phyloP scores from a whole-genome alignment of 2,888 invertebrate species.

The Drosophila parthenogenetica region DNA sequence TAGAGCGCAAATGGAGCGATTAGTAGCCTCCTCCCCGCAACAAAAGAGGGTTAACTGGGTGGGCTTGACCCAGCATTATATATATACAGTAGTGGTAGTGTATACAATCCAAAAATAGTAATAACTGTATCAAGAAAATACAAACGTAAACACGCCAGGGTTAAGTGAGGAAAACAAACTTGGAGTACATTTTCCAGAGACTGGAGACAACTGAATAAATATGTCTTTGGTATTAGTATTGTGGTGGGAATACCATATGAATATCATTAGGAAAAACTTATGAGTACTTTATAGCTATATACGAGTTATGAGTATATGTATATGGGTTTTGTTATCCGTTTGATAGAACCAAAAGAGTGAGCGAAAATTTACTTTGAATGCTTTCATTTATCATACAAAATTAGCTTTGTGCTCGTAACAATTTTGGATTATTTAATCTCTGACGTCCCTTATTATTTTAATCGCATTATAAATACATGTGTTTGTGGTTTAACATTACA shows the following conservation, averaged over 20 bases:
- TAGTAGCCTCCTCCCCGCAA: conserved; percentile 37
- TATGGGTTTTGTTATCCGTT: too few relatives aligned
- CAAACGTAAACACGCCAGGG: conserved; percentile 50
- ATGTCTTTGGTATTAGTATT: background rate
- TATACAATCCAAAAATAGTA: conserved; percentile 50
- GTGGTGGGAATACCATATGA: background rate
- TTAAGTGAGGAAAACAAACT: conserved; percentile 28
- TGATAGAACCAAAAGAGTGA: background rate
- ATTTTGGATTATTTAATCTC: too few relatives aligned
- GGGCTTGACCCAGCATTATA: conserved; percentile 35
- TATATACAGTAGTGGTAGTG: conserved; percentile 13
- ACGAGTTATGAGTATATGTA: too few relatives aligned
- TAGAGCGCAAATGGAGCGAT: conserved; percentile 62
- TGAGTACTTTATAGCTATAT: background rate
- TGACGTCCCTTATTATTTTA: too few relatives aligned
- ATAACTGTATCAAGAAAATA: conserved; percentile 62
- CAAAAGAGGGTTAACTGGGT: conserved; percentile 27
- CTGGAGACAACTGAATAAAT: background rate
- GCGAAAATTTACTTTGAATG: background rate
- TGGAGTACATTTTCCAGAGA: background rate
- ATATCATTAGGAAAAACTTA: conserved; percentile 16
- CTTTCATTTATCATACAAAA: background rate
- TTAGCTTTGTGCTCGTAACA: background rate
- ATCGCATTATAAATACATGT: too few relatives aligned
- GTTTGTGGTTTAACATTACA: too few relatives aligned